Base-by-base conservation (phyloP, 2,797 vertebrate genomes). In the Denticeps clupeoides region DNA sequence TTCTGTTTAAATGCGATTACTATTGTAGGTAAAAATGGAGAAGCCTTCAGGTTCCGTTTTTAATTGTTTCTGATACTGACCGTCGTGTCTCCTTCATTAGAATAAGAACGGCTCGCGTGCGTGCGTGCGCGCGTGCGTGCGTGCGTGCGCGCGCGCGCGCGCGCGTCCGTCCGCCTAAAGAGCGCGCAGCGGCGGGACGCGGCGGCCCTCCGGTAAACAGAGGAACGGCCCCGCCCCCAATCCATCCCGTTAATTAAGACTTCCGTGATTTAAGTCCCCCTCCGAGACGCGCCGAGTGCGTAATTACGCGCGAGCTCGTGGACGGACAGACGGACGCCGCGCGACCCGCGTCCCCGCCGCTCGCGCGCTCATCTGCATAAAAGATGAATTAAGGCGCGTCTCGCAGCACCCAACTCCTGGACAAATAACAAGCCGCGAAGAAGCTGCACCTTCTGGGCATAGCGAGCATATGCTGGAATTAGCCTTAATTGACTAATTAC, bases 401-500 rank as follows among this genome's bases (percentile, higher is more conserved):
- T 87, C 80, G 79, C 85, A 86, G 85, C 88, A 82, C 91, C 86
- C 87, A 93, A 97, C 89, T 97, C 91, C 89, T 96, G 93, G 92
- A 98, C 94, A 96, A 98, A 97, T 98, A 98, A 91, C 90, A 92
- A 91, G 91, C 97, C 95, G 92, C 97, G 97, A 97, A 98, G 92
- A n/a, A n/a, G n/a, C n/a, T 91, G 86, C 90, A 97, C 94, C 94
- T 98, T 97, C 93, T 96, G 93, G 94, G 94, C 94, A 97, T 97
- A 88, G 82, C 82, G 91, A 98, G 88, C 94, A 98, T 98, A 98
- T 97, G 93, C 89, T 89, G 85, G 90, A 95, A 97, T 97, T 97
- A 97, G 89, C 91, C 91, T 95, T 98, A 98, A 98, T 98, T 96
- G 94, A 97, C 94, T 97, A 98, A 98, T 98, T 98, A 98, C 94